Percentiles rank a stretch among this genome's conserved stretches.
Conservation (phyloP, 2,113 vertebrate species). For the Telmatochromis sp. region DNA sequence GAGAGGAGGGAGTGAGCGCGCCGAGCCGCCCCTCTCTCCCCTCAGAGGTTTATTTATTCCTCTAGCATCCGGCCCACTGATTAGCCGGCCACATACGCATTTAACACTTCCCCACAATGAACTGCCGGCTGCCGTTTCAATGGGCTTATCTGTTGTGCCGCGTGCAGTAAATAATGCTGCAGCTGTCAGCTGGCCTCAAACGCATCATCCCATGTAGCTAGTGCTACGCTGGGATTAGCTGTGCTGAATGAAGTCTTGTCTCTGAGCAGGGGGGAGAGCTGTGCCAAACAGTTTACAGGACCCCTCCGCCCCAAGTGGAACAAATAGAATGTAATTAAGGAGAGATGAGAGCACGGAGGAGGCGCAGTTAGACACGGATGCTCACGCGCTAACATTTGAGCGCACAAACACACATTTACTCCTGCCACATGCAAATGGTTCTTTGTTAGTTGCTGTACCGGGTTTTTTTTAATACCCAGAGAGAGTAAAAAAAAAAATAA, state of each 20-base stretch:
- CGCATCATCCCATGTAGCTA: conserved; percentile 48
- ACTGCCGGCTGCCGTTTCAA: conserved; percentile 57
- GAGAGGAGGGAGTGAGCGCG: conserved; percentile 20
- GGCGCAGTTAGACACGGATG: conserved; percentile 15
- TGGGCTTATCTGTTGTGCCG: conserved; percentile 68
- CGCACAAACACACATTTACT: conserved; percentile 5
- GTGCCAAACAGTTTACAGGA: conserved; percentile 75
- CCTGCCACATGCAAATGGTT: conserved; percentile 50
- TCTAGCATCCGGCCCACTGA: conserved; percentile 29
- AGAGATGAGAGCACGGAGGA: conserved; percentile 26
- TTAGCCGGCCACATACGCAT: conserved; percentile 21
- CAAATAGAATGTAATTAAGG: conserved; percentile 59
- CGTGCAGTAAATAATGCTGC: conserved; percentile 66
- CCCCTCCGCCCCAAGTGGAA: conserved; percentile 51
- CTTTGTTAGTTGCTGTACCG: conserved; percentile 49
- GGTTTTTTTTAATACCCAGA: conserved; percentile 67
- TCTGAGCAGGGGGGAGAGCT: conserved; percentile 12
- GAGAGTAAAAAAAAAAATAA: conserved; percentile 3
- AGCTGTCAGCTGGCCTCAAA: conserved; percentile 66
- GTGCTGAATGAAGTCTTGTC: conserved; percentile 69
- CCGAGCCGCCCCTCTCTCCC: conserved; percentile 8
- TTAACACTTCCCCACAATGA: conserved; percentile 28
- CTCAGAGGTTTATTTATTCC: conserved; percentile 46
- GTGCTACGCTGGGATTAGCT: conserved; percentile 63
- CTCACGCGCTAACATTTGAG: background rate